A percentile compares a stretch with the other conserved stretches of the same genome.
These are phyloP conservation scores for Jaculus jaculus DNA, from an alignment of 2,113 vertebrate species.

Conservation along the genomic window DNA sequence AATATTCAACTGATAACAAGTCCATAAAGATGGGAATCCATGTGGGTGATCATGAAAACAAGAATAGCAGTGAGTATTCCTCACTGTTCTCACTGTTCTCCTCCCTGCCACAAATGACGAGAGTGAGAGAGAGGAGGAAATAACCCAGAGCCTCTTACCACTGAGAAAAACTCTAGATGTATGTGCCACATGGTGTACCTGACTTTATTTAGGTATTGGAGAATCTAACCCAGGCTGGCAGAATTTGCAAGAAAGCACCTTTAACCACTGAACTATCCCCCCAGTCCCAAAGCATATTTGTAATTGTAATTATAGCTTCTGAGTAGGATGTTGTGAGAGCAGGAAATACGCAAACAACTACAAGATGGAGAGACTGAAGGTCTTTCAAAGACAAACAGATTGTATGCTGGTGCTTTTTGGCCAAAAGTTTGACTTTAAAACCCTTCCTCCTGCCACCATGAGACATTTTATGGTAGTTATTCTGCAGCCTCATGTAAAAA, in stretches of 20 bases:
- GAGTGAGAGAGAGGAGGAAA: too few relatives aligned
- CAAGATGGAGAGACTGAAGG: neutral
- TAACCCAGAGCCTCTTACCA: too few relatives aligned
- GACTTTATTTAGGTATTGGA: too few relatives aligned
- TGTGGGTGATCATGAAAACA: neutral
- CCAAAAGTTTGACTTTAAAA: neutral
- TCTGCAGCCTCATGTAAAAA: neutral
- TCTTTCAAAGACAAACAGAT: neutral
- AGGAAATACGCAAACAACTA: neutral
- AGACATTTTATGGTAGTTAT: neutral
- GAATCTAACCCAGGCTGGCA: too few relatives aligned
- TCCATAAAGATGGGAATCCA: neutral
- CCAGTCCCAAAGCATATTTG: too few relatives aligned
- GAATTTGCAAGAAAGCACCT: too few relatives aligned
- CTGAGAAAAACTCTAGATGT: too few relatives aligned
- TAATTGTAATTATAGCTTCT: neutral
- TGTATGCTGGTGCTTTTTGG: slow-evolving; percentile 15
- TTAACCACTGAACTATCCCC: too few relatives aligned
- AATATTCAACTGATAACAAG: neutral
- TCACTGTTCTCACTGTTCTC: too few relatives aligned
- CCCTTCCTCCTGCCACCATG: neutral
- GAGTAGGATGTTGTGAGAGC: neutral
- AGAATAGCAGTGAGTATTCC: neutral
- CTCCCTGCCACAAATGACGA: too few relatives aligned
- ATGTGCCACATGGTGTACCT: too few relatives aligned